Base-by-base conservation (phyloP, 2,797 vertebrate genomes). In the Manis javanica region DNA sequence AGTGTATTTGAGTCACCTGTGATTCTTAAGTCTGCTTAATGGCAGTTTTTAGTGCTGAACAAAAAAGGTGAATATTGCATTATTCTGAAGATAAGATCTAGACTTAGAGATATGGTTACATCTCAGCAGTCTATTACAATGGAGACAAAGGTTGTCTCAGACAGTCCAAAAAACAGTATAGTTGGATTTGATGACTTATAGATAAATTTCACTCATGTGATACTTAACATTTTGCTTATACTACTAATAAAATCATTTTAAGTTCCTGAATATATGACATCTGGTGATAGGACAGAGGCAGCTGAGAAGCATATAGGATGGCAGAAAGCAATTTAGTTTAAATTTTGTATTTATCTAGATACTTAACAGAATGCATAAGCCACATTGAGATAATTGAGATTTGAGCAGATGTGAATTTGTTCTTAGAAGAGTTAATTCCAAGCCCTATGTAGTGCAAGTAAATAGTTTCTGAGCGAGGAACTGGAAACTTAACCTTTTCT, bases 351-450 rank as follows among this genome's bases (percentile, higher is more conserved):
- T 87, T 89, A 84, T 81, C 1, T 53, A 94, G 79, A 79, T 74
- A 39, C 14, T 92, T 77, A 90, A 51, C 46, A 53, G 46, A 91
- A 61, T 97, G 91, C 86, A 78, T 96, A 91, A 97, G 37, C 91
- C 75, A 69, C 77, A 77, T 96, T 95, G 59, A 88, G 83, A 90
- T 94, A 90, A 87, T 87, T 91, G 95, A 93, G 75, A 95, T 96
- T 84, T 95, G 86, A 89, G 61, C 61, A 66, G 69, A 95, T 93
- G 55, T 94, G 91, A 93, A 92, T 79, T 94, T 87, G 42, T 95
- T 90, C 89, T 97, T 91, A 91, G 93, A 92, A 96, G 87, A 91
- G 96, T 97, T 97, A 53, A 68, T 96, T 96, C 23, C 49, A 59
- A 77, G 3, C 21, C 37, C 0, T 93, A 57, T 46, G 31, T 31